A percentile compares a stretch with the other conserved stretches of the same genome.
phyloP scores from a whole-genome alignment of 2,113 vertebrate species.

The Cettia cetti region DNA sequence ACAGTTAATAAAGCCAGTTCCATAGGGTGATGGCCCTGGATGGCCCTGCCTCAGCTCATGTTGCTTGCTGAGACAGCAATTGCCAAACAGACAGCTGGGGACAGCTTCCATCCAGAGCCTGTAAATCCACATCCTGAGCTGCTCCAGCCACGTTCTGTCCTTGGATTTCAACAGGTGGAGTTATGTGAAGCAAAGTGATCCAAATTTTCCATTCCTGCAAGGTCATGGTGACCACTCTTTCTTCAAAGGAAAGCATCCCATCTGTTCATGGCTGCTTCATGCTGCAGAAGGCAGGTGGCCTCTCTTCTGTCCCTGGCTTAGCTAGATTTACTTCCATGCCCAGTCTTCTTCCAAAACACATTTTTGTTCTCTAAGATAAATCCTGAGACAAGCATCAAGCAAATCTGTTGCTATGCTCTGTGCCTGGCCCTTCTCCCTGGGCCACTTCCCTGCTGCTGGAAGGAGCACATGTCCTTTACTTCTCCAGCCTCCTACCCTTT shows the following conservation, averaged over 20 bases:
- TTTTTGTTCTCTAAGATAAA: neutral
- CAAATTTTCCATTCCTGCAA: neutral
- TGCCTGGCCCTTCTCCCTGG: neutral
- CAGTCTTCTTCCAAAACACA: neutral
- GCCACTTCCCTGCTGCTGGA: neutral
- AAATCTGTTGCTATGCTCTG: neutral
- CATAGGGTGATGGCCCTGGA: neutral
- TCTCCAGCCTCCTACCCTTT: neutral
- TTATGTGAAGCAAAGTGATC: neutral
- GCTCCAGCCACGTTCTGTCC: neutral
- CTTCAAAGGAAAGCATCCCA: neutral
- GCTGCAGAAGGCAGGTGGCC: neutral
- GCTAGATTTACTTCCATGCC: neutral
- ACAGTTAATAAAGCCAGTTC: neutral
- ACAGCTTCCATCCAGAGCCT: neutral
- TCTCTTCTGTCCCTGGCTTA: neutral
- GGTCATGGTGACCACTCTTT: neutral
- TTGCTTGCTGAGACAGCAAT: neutral
- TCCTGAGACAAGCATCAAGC: neutral
- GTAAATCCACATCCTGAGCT: neutral
- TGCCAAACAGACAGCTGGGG: neutral
- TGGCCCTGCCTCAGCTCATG: neutral
- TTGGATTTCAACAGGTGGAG: conserved; percentile 20
- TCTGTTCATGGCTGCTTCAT: neutral
- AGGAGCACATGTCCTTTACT: neutral